phyloP scores from a whole-genome alignment of 2,888 invertebrate genomes.

The Dermolepida albohirtum region DNA sequence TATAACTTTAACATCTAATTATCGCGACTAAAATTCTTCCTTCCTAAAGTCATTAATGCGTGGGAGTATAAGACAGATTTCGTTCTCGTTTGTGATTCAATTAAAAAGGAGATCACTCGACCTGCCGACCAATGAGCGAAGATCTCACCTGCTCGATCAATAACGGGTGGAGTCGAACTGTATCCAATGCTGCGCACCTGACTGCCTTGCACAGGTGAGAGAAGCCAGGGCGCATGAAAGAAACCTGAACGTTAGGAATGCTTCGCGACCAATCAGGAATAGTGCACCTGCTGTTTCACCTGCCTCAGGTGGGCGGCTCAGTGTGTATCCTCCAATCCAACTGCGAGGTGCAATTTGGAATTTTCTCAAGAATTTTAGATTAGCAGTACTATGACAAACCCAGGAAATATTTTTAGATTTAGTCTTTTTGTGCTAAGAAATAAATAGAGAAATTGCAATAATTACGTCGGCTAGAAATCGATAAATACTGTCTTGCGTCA shows the following conservation, averaged over 20 bases:
- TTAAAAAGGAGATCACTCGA: conserved; percentile 51
- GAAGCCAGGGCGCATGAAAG: conserved; percentile 57
- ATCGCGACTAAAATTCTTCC: no score
- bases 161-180: conserved; percentile 60
- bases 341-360: conserved; percentile 18
- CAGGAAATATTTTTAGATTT: no score
- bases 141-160: conserved; percentile 62
- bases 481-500: no score
- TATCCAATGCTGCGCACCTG: conserved; percentile 59
- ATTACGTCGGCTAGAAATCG: no score
- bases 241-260: conserved; percentile 46
- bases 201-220: conserved; percentile 58
- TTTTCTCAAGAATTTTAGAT: conserved; percentile 2
- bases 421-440: no score
- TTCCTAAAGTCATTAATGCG: no score
- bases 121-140: conserved; percentile 57
- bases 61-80: not conserved
- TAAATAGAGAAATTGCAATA: no score
- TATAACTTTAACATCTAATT: no score
- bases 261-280: conserved; percentile 45
- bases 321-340: conserved; percentile 46
- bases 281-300: conserved; percentile 47
- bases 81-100: conserved; percentile 50
- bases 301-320: conserved; percentile 52
- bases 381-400: no score